Percentiles rank a stretch among this genome's conserved stretches.
Evolutionary conservation across 30 jellyfish, hydroid and myxozoan genomes (phyloP).

Genomic region (Morbakka virulenta): DNA sequence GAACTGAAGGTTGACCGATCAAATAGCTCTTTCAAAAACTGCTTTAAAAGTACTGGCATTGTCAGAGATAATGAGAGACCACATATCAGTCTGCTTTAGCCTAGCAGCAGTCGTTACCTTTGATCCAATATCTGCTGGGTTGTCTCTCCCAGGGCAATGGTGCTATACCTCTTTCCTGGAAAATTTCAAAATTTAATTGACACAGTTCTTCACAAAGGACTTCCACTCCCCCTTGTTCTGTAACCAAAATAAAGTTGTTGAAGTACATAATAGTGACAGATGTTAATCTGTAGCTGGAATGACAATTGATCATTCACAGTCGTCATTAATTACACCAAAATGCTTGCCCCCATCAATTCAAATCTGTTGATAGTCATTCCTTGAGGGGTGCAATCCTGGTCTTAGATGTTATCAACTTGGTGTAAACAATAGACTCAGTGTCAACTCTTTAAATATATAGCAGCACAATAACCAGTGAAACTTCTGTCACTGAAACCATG

Average conservation of each 20-base stretch:
- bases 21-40: too few relatives aligned
- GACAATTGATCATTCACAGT: background rate
- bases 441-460: too few relatives aligned
- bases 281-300: background rate
- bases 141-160: too few relatives aligned
- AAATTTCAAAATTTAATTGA: background rate
- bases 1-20: too few relatives aligned
- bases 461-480: too few relatives aligned
- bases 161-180: background rate
- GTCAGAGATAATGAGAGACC: too few relatives aligned
- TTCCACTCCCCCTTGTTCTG: constrained; percentile 17
- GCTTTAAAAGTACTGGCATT: too few relatives aligned
- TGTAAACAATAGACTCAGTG: background rate
- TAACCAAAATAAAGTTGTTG: constrained; percentile 10
- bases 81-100: too few relatives aligned
- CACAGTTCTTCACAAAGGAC: constrained; percentile 4
- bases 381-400: constrained; percentile 17
- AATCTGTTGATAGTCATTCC: constrained; percentile 1
- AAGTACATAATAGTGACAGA: background rate
- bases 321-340: background rate
- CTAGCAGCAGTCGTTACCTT: too few relatives aligned
- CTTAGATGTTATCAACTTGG: constrained; percentile 9
- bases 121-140: too few relatives aligned
- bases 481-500: too few relatives aligned
- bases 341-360: constrained; percentile 20